phyloP scores from a whole-genome alignment of 2,888 invertebrate genomes.

The Acrobasis consociella region DNA sequence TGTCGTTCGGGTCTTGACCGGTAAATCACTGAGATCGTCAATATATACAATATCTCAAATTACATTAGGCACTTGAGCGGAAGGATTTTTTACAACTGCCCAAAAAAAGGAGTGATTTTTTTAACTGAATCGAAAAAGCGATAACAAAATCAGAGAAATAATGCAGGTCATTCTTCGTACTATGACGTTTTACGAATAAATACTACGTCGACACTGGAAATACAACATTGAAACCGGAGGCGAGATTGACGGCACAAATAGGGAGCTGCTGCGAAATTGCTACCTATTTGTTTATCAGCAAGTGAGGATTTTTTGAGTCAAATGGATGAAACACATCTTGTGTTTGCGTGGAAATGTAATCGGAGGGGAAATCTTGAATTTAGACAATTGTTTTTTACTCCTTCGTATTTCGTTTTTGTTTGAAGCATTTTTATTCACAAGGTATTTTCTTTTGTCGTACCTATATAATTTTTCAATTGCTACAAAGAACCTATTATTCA shows the following conservation, averaged over 20 bases:
- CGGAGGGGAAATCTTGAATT: not conserved
- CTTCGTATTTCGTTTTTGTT: not conserved
- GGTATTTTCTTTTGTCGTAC: no score
- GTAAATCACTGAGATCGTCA: no score
- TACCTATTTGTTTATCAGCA: slow-evolving; percentile 3
- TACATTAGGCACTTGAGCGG: no score
- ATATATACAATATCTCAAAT: no score
- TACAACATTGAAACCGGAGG: slow-evolving; percentile 3
- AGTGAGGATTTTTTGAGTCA: not conserved
- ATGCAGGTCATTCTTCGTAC: not conserved
- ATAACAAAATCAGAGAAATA: no score
- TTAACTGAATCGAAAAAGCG: no score
- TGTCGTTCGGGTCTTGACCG: no score
- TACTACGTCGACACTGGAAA: not conserved
- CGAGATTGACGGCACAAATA: slow-evolving; percentile 1
- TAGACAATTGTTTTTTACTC: not conserved
- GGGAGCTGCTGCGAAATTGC: slow-evolving; percentile 7
- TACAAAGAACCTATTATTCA: no score
- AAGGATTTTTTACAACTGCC: no score
- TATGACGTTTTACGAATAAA: not conserved
- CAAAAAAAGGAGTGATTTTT: no score
- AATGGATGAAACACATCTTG: not conserved
- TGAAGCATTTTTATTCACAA: no score
- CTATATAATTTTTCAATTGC: no score
- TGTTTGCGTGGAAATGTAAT: slow-evolving; percentile 1